phyloP scores from a whole-genome alignment of 2,888 invertebrate species.

The Heliconius ismenius region DNA sequence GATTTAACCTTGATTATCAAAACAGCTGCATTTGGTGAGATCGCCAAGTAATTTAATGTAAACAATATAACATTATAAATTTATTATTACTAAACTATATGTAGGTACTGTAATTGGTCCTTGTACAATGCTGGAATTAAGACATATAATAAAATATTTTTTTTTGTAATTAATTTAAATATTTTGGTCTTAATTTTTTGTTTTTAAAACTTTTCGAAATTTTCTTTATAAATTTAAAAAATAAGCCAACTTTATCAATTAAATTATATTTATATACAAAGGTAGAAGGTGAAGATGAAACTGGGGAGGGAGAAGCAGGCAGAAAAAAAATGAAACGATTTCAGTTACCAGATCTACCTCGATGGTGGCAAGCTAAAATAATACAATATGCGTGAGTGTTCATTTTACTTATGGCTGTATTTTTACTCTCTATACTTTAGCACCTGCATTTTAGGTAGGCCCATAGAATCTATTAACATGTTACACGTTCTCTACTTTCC shows the following conservation, averaged over 20 bases:
- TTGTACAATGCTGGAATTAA: background rate
- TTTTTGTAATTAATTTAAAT: background rate
- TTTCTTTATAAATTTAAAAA: background rate
- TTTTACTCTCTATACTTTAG: too few relatives aligned
- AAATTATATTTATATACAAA: constrained; percentile 40
- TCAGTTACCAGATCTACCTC: constrained; percentile 66
- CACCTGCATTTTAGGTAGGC: background rate
- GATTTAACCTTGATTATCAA: background rate
- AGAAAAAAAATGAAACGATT: constrained; percentile 75
- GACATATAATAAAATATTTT: background rate
- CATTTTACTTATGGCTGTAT: background rate
- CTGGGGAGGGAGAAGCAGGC: constrained; percentile 66
- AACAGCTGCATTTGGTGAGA: background rate
- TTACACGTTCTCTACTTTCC: background rate
- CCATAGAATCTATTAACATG: background rate
- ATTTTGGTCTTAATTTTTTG: background rate
- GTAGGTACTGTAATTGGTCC: background rate
- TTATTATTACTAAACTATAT: background rate
- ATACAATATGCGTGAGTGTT: constrained; percentile 76
- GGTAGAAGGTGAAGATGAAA: constrained; percentile 74
- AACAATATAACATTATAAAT: background rate
- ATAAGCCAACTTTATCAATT: background rate
- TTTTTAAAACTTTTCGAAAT: too few relatives aligned
- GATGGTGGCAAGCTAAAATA: constrained; percentile 78
- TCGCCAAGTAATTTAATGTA: constrained; percentile 3